A percentile compares a stretch with the other conserved stretches of the same genome.
phyloP scores from a whole-genome alignment of 2,888 invertebrate genomes.

The Cremastinae sp. region DNA sequence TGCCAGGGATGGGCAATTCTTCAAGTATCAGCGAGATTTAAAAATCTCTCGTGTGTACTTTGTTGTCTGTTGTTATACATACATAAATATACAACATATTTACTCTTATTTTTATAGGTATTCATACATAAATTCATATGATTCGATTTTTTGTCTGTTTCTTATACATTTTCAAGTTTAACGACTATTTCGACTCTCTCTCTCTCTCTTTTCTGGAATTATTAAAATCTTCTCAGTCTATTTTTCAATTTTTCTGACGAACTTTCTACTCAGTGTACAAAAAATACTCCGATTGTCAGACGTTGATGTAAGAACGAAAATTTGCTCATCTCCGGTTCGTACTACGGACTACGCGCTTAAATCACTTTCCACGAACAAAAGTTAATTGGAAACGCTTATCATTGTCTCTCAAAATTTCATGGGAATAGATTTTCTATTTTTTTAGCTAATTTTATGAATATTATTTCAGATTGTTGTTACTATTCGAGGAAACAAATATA shows the following conservation, averaged over 20 bases:
- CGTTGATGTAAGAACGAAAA: not conserved
- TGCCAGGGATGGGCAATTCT: slow-evolving; percentile 11
- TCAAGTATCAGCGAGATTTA: not conserved
- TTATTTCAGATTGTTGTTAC: slow-evolving; percentile 25
- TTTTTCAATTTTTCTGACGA: no score
- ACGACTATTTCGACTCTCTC: no score
- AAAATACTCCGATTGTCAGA: no score
- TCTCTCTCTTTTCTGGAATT: no score
- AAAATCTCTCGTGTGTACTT: not conserved
- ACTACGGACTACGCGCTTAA: slow-evolving; percentile 25
- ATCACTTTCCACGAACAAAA: slow-evolving; percentile 39
- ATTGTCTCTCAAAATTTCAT: no score
- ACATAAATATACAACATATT: no score
- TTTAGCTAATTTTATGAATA: slow-evolving; percentile 25
- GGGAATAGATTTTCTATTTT: not conserved
- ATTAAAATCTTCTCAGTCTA: no score
- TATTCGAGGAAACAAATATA: slow-evolving; percentile 17
- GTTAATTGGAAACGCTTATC: not conserved
- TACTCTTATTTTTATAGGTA: no score
- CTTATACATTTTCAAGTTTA: no score
- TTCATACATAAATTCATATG: no score
- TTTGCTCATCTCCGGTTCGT: slow-evolving; percentile 27
- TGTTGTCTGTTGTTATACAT: not conserved
- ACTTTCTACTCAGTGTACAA: no score
- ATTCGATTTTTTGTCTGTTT: no score